Conservation (phyloP, 2,113 vertebrate genomes). For the Pongo pygmaeus region DNA sequence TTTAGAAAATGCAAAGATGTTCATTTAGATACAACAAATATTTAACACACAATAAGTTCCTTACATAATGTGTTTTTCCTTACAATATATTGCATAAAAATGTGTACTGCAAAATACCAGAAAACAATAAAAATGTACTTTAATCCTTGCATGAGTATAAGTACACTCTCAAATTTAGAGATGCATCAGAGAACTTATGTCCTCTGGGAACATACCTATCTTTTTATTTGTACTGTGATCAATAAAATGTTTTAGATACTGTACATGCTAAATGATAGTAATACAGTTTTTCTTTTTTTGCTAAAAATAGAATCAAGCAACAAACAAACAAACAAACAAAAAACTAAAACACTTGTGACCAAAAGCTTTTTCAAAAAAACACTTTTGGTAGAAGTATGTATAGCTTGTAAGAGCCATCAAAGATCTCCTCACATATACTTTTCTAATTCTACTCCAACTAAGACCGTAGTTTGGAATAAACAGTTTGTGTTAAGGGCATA, state of each 20-base stretch:
- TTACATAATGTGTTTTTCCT: background rate
- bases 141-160: background rate
- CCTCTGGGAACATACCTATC: background rate
- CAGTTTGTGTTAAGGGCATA: background rate
- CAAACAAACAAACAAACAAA: background rate
- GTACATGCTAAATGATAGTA: background rate
- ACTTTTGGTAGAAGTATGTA: background rate
- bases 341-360: background rate
- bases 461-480: background rate
- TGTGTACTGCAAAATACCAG: background rate
- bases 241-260: constrained; percentile 2
- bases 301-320: background rate
- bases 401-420: background rate
- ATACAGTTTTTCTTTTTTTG: background rate
- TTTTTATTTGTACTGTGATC: background rate
- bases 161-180: background rate
- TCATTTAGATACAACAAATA: constrained; percentile 5
- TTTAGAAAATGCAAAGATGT: constrained; percentile 8
- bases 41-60: background rate
- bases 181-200: background rate
- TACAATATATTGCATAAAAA: background rate
- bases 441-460: background rate
- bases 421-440: background rate
- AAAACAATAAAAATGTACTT: background rate
- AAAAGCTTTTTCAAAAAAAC: background rate